Base-by-base conservation (phyloP, 2,888 invertebrate genomes). In the Drosophila cyrtoloma region DNA sequence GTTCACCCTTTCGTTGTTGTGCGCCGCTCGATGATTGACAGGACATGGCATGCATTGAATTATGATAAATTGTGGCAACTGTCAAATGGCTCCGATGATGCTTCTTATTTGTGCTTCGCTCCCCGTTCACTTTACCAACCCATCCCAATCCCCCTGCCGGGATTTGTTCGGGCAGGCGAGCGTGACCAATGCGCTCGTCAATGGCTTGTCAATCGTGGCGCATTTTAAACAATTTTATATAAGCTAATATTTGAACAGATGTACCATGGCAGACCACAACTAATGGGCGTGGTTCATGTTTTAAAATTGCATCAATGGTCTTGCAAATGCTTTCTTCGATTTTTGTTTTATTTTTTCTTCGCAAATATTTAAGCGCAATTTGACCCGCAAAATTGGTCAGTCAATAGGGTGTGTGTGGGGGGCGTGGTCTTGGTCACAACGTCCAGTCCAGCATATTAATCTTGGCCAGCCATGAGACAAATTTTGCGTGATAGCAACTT, bases 21-120 rank as follows among this genome's bases (percentile, higher is more conserved):
- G 56, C 71, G 78, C 61, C 67, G 73, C 65, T 16, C 47, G 65
- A 71, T 89, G 86, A 86, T 90, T 87, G 86, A 90, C 86, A 90
- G 82, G 83, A 82, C 73, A 80, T 85, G 84, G 72, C 90, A 86
- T 90, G 86, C 82, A 88, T 86, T 85, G 92, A 92, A 92, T 93
- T 91, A 91, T 93, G 93, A 92, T 91, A 91, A 92, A 93, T 91
- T 91, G 91, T 92, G 88, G 84, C 86, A 89, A 91, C 86, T 91
- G 92, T 91, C 92, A 92, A 91, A 89, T 86, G 84, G 82, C 84
- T 79, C 67, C 76, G 86, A 82, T 85, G 81, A 82, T 82, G 80
- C 75, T 82, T 73, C 77, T 71, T 74, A 64, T 75, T 73, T 76
- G 61, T 55, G 59, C 52, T 69, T 60, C 26, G 63, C 39, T 39